Evolutionary conservation across 2,888 invertebrate species (phyloP).

Genomic region (Sipha maydis): DNA sequence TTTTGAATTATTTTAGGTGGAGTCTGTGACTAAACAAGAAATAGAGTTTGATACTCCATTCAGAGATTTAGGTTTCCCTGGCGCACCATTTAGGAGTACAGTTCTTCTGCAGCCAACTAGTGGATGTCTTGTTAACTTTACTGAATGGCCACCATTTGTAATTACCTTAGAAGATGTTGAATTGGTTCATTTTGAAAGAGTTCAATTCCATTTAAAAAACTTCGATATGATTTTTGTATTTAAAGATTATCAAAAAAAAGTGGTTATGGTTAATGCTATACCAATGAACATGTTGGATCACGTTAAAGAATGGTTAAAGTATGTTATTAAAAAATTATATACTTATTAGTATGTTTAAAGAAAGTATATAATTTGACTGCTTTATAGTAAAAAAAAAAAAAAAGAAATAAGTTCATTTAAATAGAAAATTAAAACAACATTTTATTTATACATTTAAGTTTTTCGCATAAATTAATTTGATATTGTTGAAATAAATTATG

Average conservation of each 20-base stretch:
- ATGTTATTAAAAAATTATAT: constrained; percentile 67
- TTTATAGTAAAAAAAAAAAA: background rate
- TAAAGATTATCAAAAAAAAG: constrained; percentile 95
- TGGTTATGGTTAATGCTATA: constrained; percentile 97
- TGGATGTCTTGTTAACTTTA: constrained; percentile 95
- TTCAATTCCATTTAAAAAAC: constrained; percentile 97
- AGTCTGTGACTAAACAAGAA: constrained; percentile 93
- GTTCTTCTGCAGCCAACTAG: constrained; percentile 97
- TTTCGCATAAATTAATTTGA: background rate
- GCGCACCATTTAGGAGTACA: constrained; percentile 95
- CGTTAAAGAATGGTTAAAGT: constrained; percentile 99
- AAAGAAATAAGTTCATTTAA: too few relatives aligned
- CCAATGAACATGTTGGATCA: constrained; percentile 99
- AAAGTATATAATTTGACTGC: background rate
- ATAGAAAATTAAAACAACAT: too few relatives aligned
- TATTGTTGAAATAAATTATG: background rate
- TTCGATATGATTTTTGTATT: constrained; percentile 99
- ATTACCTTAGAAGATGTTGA: constrained; percentile 97
- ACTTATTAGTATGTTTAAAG: background rate
- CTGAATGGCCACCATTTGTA: constrained; percentile 99
- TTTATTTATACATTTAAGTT: too few relatives aligned
- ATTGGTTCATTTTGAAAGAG: constrained; percentile 97
- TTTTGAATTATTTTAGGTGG: constrained; percentile 71
- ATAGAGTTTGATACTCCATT: constrained; percentile 99
- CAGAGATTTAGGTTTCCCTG: constrained; percentile 96